These are phyloP conservation scores for Heliocidaris tuberculata DNA, from an alignment of 35 echinoderm and acorn worm species.

Conservation along the genomic window DNA sequence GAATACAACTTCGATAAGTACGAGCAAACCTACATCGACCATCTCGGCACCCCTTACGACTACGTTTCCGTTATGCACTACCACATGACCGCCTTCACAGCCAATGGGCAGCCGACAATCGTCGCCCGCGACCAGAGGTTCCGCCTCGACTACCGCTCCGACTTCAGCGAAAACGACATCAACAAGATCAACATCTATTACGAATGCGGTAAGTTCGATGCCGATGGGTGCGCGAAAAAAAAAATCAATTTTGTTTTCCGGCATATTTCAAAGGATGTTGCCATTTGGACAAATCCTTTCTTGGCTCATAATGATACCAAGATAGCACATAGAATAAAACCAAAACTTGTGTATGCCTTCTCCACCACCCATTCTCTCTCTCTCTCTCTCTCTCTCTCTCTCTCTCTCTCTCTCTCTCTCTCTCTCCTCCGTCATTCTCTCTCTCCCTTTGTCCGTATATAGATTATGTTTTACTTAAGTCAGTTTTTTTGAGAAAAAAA, in stretches of 20 bases:
- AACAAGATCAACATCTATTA: slow-evolving; percentile 65
- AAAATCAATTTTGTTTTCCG: not conserved
- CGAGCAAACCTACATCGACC: slow-evolving; percentile 53
- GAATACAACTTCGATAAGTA: slow-evolving; percentile 62
- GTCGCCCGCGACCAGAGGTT: slow-evolving; percentile 36
- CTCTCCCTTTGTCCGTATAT: not conserved
- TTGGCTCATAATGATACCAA: not conserved
- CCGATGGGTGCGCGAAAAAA: not conserved
- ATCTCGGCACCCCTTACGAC: slow-evolving; percentile 67
- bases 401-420: not conserved
- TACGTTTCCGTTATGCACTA: slow-evolving; percentile 87
- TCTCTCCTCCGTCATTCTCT: not conserved
- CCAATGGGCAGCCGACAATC: slow-evolving; percentile 66
- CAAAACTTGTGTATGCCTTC: not conserved
- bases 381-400: not conserved
- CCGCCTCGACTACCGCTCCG: slow-evolving; percentile 46
- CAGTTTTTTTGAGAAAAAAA: no score
- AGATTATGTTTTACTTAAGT: no score
- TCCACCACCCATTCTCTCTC: no score
- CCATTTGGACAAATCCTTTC: not conserved
- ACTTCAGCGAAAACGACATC: slow-evolving; percentile 68
- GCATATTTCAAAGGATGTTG: not conserved
- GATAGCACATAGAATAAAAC: no score
- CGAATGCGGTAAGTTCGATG: slow-evolving; percentile 56
- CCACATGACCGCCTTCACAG: slow-evolving; percentile 59